Percentiles rank a stretch among this genome's conserved stretches.
Conservation (phyloP, 2,113 vertebrate species). For the Lagopus muta region DNA sequence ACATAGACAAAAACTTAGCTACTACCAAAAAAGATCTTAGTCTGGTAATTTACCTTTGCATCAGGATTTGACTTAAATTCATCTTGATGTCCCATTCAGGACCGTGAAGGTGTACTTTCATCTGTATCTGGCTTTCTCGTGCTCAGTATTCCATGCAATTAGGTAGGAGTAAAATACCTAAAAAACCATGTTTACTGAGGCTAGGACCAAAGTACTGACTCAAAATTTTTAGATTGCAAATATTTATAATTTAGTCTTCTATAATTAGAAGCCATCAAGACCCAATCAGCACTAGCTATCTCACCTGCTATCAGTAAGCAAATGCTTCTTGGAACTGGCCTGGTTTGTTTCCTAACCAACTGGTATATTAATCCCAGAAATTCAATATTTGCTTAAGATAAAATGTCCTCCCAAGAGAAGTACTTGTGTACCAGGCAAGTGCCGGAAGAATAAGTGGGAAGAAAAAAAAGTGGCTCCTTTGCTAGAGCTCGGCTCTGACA, state of each 20-base stretch:
- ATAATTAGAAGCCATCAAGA: not conserved
- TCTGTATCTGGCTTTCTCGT: not conserved
- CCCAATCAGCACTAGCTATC: not conserved
- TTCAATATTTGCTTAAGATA: conserved; percentile 46
- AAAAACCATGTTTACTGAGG: not conserved
- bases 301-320: not conserved
- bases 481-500: not conserved
- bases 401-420: conserved; percentile 18
- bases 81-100: not conserved
- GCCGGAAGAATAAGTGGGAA: not conserved
- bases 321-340: conserved; percentile 3
- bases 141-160: not conserved
- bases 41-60: not conserved
- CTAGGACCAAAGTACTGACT: not conserved
- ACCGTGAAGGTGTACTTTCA: not conserved
- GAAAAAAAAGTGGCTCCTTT: too few relatives aligned
- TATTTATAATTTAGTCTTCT: not conserved
- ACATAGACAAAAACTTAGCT: not conserved
- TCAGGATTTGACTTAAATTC: not conserved
- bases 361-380: conserved; percentile 40
- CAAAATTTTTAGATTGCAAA: not conserved
- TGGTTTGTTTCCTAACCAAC: conserved; percentile 16
- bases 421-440: not conserved
- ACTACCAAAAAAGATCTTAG: not conserved
- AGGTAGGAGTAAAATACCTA: not conserved